Percentiles rank a stretch among this genome's conserved stretches.
These are phyloP conservation scores for Amorpha juglandis DNA, from an alignment of 2,888 invertebrate species.

Conservation along the genomic window DNA sequence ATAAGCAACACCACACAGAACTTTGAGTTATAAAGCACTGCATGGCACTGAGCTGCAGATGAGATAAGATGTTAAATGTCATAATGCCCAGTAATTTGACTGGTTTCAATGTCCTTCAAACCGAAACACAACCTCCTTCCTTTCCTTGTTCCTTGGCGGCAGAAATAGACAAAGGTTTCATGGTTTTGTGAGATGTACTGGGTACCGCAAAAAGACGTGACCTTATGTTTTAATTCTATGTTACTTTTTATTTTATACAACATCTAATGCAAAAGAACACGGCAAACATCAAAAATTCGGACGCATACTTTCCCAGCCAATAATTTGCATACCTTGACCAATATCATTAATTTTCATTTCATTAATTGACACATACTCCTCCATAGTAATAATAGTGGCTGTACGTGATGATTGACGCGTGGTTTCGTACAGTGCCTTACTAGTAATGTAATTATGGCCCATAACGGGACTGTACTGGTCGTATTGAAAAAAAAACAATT, in stretches of 20 bases:
- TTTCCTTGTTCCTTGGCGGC: too few relatives aligned
- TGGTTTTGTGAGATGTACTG: too few relatives aligned
- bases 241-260: background rate
- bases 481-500: slow-evolving; percentile 2
- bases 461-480: slow-evolving; percentile 1
- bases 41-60: too few relatives aligned
- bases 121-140: too few relatives aligned
- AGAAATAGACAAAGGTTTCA: too few relatives aligned
- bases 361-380: slow-evolving; percentile 28
- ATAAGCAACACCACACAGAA: too few relatives aligned
- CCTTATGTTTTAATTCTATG: too few relatives aligned
- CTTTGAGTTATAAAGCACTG: too few relatives aligned
- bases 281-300: background rate
- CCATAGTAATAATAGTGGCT: slow-evolving; percentile 30
- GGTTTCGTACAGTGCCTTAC: slow-evolving; percentile 50
- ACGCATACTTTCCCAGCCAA: slow-evolving; percentile 19
- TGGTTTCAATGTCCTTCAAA: too few relatives aligned
- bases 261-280: background rate
- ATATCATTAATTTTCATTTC: slow-evolving; percentile 31
- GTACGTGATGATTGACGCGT: slow-evolving; percentile 62
- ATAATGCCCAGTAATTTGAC: too few relatives aligned
- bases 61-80: too few relatives aligned
- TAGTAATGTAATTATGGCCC: slow-evolving; percentile 39
- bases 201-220: too few relatives aligned
- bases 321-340: slow-evolving; percentile 29